phyloP scores from a whole-genome alignment of 92 coral and sea anemone genomes.

The Epizoanthus rinbou region DNA sequence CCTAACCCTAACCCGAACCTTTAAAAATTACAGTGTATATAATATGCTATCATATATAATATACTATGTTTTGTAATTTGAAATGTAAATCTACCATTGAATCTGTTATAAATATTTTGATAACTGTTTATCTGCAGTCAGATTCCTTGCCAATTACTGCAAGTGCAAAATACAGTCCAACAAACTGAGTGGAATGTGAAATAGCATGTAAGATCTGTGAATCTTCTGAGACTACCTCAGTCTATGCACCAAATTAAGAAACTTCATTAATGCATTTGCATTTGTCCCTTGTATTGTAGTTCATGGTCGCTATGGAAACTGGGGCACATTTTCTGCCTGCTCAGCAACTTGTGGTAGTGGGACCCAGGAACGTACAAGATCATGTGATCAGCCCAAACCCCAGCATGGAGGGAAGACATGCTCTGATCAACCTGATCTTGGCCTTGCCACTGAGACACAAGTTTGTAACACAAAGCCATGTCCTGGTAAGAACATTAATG shows the following conservation, averaged over 20 bases:
- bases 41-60: too few species aligned
- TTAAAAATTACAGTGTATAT: too few species aligned
- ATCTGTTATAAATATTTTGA: too few species aligned
- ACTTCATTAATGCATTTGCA: background rate
- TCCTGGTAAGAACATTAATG: conserved; percentile 40
- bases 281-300: conserved; percentile 13
- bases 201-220: too few species aligned
- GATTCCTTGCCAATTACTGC: too few species aligned
- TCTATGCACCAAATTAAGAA: background rate
- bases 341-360: conserved; percentile 56
- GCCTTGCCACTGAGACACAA: conserved; percentile 26
- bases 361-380: conserved; percentile 24
- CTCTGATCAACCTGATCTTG: conserved; percentile 30
- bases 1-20: too few species aligned
- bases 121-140: too few species aligned
- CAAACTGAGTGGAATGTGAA: too few species aligned
- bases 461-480: conserved; percentile 49
- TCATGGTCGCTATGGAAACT: conserved; percentile 51
- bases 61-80: too few species aligned
- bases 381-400: conserved; percentile 52
- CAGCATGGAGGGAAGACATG: conserved; percentile 52
- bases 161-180: too few species aligned
- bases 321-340: conserved; percentile 45
- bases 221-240: background rate
- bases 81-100: too few species aligned